Evolutionary conservation across 2,888 invertebrate genomes (phyloP).

Genomic region (Oscheius onirici): DNA sequence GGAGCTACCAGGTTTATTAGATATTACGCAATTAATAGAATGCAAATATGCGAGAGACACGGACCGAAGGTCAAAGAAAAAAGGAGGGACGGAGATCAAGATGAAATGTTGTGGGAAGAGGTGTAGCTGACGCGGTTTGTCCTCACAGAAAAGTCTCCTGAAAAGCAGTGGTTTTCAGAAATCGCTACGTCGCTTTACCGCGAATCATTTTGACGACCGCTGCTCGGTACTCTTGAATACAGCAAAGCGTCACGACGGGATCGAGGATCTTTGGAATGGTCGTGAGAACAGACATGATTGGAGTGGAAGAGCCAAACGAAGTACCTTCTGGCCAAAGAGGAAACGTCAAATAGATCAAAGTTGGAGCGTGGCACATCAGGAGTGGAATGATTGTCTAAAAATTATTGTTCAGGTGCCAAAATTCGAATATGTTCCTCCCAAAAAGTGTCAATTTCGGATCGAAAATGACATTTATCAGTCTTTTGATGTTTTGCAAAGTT

Average conservation of each 20-base stretch:
- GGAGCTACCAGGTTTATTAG: too few relatives aligned
- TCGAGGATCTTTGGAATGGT: slow-evolving; percentile 3
- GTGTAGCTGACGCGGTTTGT: neutral
- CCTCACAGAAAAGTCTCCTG: neutral
- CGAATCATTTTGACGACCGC: neutral
- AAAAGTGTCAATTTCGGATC: too few relatives aligned
- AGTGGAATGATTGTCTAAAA: slow-evolving; percentile 16
- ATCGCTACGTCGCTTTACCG: neutral
- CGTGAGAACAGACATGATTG: slow-evolving; percentile 1
- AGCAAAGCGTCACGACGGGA: neutral
- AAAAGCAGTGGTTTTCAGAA: neutral
- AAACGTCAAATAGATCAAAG: neutral
- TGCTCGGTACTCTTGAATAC: slow-evolving; percentile 4
- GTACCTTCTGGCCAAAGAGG: slow-evolving; percentile 3
- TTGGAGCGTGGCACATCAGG: slow-evolving; percentile 3
- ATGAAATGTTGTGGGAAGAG: too few relatives aligned
- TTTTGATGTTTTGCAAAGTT: too few relatives aligned
- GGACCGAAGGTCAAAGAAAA: too few relatives aligned
- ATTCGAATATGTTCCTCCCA: too few relatives aligned
- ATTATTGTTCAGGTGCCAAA: too few relatives aligned
- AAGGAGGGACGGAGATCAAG: too few relatives aligned
- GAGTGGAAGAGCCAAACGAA: neutral
- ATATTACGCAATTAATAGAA: too few relatives aligned
- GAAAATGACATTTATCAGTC: too few relatives aligned
- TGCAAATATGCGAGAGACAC: too few relatives aligned